phyloP scores from a whole-genome alignment of 2,888 invertebrate species.

The Hyppa rectilinea region DNA sequence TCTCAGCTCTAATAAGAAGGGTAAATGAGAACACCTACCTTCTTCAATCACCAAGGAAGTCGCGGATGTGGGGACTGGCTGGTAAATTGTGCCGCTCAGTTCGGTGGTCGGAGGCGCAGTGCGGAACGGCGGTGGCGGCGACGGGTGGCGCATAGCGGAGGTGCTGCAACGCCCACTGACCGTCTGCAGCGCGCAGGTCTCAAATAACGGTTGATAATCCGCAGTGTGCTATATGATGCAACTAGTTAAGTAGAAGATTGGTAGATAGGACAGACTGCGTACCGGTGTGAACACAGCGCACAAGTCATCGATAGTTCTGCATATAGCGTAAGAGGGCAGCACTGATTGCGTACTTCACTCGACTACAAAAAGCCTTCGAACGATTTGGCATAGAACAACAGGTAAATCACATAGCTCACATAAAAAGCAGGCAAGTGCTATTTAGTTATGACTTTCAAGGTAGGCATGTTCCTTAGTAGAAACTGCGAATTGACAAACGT shows the following conservation, averaged over 20 bases:
- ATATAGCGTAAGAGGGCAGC: background rate
- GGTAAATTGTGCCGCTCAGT: slow-evolving; percentile 6
- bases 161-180: slow-evolving; percentile 21
- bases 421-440: no score
- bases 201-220: slow-evolving; percentile 24
- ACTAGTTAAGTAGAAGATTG: background rate
- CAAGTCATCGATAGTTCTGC: background rate
- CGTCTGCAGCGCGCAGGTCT: slow-evolving; percentile 39
- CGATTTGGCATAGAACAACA: no score
- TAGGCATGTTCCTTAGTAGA: no score
- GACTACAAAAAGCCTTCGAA: no score
- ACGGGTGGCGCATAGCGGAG: background rate
- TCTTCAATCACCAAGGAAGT: background rate
- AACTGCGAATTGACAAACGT: no score
- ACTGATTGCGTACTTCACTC: slow-evolving; percentile 1
- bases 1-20: background rate
- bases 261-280: background rate
- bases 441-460: no score
- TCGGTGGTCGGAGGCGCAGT: slow-evolving; percentile 27
- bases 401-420: no score
- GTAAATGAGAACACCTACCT: slow-evolving; percentile 8
- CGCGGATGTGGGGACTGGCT: background rate
- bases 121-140: background rate
- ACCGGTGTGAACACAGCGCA: background rate
- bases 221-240: slow-evolving; percentile 32